Conservation (phyloP, 2,113 vertebrate species). For the Paradisaea rubra region DNA sequence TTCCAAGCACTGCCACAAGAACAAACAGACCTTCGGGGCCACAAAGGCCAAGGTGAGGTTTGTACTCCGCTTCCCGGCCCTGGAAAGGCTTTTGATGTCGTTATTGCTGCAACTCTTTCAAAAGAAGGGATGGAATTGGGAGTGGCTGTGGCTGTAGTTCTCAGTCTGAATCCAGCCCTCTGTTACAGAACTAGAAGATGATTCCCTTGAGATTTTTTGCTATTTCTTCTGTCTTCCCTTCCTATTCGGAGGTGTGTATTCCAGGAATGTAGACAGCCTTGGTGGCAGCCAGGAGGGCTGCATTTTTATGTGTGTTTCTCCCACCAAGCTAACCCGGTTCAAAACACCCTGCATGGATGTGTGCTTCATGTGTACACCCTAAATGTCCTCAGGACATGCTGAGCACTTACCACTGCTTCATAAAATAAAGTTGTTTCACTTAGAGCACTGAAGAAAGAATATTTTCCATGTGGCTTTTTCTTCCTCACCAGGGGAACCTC, state of each 20-base stretch:
- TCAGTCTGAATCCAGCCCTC: background rate
- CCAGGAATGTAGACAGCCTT: background rate
- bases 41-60: background rate
- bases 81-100: background rate
- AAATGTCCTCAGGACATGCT: background rate
- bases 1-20: background rate
- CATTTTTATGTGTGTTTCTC: background rate
- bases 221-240: background rate
- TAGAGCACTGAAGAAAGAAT: background rate
- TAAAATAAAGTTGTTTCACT: background rate
- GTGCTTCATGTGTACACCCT: background rate
- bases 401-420: background rate
- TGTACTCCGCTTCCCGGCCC: background rate
- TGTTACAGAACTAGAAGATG: background rate
- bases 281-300: background rate
- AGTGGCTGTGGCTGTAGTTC: background rate
- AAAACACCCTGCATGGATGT: background rate
- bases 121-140: background rate
- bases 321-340: background rate
- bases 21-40: background rate
- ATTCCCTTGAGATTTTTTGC: background rate
- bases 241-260: background rate
- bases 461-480: background rate
- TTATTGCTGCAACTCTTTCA: background rate
- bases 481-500: background rate